A percentile compares a stretch with the other conserved stretches of the same genome.
Conservation (phyloP, 2,113 vertebrate species). For the Syngnathus scovelli region DNA sequence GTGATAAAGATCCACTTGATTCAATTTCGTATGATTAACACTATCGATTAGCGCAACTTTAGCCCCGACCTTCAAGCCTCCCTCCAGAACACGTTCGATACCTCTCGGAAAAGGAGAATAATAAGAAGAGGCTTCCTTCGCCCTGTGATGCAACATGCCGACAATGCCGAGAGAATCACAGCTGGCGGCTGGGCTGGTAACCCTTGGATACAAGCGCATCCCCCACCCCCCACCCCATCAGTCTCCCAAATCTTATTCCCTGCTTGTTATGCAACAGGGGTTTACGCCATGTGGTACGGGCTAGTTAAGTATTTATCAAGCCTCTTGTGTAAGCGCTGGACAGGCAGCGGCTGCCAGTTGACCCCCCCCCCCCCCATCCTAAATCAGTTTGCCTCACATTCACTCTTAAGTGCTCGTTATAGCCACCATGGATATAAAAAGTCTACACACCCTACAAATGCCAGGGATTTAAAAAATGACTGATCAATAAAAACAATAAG, state of each 20-base stretch:
- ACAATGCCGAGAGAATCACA: conserved; percentile 21
- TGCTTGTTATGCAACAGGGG: conserved; percentile 37
- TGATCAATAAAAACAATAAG: too few relatives aligned
- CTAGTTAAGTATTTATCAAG: conserved; percentile 60
- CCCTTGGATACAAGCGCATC: background rate
- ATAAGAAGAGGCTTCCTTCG: background rate
- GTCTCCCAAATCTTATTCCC: conserved; percentile 18
- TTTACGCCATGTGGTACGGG: conserved; percentile 36
- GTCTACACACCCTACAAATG: background rate
- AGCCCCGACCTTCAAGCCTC: background rate
- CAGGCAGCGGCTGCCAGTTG: conserved; percentile 28
- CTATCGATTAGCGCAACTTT: background rate
- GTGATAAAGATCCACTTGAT: background rate
- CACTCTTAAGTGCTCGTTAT: conserved; percentile 2
- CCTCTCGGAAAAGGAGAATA: background rate
- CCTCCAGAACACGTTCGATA: too few relatives aligned
- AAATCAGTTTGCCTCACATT: conserved; percentile 29
- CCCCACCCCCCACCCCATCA: conserved; percentile 10
- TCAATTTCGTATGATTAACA: background rate
- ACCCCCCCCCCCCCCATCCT: conserved; percentile 13
- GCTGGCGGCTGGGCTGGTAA: conserved; percentile 3
- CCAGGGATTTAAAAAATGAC: background rate
- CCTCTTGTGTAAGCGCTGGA: conserved; percentile 32
- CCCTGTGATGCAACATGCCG: conserved; percentile 27
- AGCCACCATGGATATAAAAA: background rate